These are phyloP conservation scores for Globia sparganii DNA, from an alignment of 2,888 invertebrate genomes.

Conservation along the genomic window DNA sequence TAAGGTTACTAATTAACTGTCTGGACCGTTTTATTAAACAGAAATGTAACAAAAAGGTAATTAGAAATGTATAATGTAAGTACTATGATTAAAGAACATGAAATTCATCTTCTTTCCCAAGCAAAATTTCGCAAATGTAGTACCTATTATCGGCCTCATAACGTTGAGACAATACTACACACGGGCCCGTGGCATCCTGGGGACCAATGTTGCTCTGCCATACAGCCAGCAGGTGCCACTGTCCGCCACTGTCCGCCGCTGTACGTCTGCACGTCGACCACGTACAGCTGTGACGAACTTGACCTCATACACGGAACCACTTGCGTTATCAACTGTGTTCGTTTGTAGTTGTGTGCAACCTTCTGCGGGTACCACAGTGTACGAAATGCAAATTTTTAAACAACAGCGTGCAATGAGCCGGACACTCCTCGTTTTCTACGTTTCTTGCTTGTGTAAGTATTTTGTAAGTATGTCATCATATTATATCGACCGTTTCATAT, in stretches of 20 bases:
- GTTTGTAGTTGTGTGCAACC: not conserved
- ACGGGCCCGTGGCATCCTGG: not conserved
- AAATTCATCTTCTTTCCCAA: not conserved
- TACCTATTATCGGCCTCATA: not conserved
- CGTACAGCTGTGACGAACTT: conserved; percentile 16
- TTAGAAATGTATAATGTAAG: not conserved
- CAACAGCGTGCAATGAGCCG: conserved; percentile 21
- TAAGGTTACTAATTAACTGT: not conserved
- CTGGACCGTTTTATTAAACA: not conserved
- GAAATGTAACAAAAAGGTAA: not conserved
- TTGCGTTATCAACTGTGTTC: conserved; percentile 7
- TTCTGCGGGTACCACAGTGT: not conserved
- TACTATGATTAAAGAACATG: no score
- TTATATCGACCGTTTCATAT: conserved; percentile 11
- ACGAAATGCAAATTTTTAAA: conserved; percentile 10
- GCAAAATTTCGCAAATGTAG: not conserved
- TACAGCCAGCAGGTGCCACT: not conserved
- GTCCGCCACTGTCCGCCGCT: not conserved
- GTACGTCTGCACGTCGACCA: not conserved
- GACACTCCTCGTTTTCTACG: conserved; percentile 4
- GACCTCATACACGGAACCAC: conserved; percentile 13
- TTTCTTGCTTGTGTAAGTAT: conserved; percentile 10
- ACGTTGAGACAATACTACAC: not conserved
- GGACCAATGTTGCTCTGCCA: not conserved
- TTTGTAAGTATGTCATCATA: conserved; percentile 24